phyloP scores from a whole-genome alignment of 1,140 invertebrate genomes.

The Bombus waltoni region DNA sequence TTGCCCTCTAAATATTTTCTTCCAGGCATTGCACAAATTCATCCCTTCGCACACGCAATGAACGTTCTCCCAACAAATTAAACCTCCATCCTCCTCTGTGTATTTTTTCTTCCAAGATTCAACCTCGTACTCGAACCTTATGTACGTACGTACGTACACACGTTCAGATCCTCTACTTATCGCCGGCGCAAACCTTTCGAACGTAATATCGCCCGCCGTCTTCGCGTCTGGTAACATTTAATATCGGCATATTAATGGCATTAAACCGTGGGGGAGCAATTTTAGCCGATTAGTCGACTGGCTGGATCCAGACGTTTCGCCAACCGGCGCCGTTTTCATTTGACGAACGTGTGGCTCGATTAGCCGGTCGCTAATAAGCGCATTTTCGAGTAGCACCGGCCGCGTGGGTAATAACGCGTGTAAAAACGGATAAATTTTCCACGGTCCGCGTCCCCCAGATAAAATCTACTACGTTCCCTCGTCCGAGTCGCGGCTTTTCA shows the following conservation, averaged over 20 bases:
- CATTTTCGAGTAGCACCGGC: conserved; percentile 18
- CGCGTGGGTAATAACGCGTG: conserved; percentile 37
- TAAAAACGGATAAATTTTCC: conserved; percentile 45
- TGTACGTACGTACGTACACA: neutral
- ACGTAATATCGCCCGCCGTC: neutral
- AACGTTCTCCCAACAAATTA: no score
- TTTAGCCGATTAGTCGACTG: conserved; percentile 1
- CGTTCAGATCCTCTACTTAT: neutral
- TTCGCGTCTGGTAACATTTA: conserved; percentile 1
- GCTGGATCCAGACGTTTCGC: conserved; percentile 10
- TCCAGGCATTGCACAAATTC: no score
- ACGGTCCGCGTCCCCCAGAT: conserved; percentile 6
- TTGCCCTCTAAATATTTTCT: no score
- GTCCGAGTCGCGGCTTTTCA: neutral
- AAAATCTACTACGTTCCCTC: conserved; percentile 8
- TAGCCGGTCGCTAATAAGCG: conserved; percentile 30
- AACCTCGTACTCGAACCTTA: no score
- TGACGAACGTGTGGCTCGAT: conserved; percentile 25
- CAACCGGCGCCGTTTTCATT: conserved; percentile 18
- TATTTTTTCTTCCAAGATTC: no score
- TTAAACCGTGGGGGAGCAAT: neutral
- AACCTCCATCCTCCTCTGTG: no score
- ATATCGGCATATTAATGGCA: conserved; percentile 18
- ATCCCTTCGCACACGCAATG: no score
- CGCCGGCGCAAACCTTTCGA: neutral